Conservation (phyloP, 2,797 vertebrate species). For the Florisuga fusca region DNA sequence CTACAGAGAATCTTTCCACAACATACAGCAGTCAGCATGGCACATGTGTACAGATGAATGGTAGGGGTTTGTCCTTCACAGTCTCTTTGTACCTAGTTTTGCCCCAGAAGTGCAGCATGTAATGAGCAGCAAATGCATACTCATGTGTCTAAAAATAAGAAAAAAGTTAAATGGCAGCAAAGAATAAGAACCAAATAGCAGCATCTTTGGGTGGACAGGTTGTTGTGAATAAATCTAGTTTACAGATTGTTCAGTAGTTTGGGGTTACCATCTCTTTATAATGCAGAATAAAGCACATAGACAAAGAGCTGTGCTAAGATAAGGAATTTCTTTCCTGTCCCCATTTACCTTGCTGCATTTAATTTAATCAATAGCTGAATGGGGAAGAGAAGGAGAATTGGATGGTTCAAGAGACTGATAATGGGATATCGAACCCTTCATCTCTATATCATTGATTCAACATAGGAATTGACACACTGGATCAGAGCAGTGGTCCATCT, state of each 20-base stretch:
- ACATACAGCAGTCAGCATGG: conserved; percentile 73
- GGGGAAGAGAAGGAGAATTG: conserved; percentile 40
- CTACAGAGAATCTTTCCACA: conserved; percentile 72
- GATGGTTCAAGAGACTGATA: conserved; percentile 63
- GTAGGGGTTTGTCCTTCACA: conserved; percentile 72
- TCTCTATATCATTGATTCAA: conserved; percentile 65
- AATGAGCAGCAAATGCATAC: conserved; percentile 78
- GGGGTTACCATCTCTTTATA: neutral
- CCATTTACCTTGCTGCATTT: conserved; percentile 52
- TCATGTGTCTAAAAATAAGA: conserved; percentile 61
- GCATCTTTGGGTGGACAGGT: neutral
- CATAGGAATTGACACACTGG: conserved; percentile 58
- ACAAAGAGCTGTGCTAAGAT: conserved; percentile 34
- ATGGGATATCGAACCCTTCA: conserved; percentile 64
- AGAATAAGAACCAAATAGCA: conserved; percentile 46
- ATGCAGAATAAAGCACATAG: neutral
- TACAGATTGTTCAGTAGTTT: conserved; percentile 32
- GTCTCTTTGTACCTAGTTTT: conserved; percentile 73
- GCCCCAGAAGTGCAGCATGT: conserved; percentile 59
- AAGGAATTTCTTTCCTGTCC: conserved; percentile 41
- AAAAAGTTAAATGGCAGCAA: conserved; percentile 28
- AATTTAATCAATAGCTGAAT: conserved; percentile 70
- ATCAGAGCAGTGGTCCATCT: conserved; percentile 60
- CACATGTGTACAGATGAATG: conserved; percentile 76
- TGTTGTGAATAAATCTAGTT: conserved; percentile 29